These are phyloP conservation scores for Illadopsis cleaveri DNA, from an alignment of 2,113 vertebrate species.

Conservation along the genomic window DNA sequence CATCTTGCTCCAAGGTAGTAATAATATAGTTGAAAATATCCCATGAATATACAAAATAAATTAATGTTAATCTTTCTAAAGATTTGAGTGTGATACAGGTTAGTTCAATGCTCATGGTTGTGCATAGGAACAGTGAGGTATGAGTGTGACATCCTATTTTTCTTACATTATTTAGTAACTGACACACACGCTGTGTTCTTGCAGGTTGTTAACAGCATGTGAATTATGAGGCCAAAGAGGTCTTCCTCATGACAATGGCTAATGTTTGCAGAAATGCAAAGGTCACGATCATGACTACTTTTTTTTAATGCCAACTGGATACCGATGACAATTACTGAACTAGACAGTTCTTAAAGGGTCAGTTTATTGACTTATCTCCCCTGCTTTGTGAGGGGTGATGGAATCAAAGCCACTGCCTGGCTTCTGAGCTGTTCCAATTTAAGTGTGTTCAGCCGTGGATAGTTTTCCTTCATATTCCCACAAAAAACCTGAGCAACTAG, in stretches of 20 bases:
- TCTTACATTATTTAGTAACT: slow-evolving; percentile 35
- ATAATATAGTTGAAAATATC: not conserved
- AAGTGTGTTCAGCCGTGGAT: not conserved
- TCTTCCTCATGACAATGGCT: slow-evolving; percentile 46
- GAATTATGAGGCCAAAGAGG: slow-evolving; percentile 57
- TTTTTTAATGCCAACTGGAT: slow-evolving; percentile 22
- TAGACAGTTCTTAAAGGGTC: not conserved
- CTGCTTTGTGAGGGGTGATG: not conserved
- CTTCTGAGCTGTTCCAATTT: not conserved
- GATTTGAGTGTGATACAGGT: not conserved
- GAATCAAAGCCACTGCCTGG: not conserved
- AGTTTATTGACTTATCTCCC: slow-evolving; percentile 3
- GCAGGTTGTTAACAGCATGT: slow-evolving; percentile 56
- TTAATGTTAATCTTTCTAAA: not conserved
- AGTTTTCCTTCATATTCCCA: not conserved
- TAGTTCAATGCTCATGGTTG: not conserved
- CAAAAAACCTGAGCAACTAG: not conserved
- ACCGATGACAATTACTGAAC: not conserved
- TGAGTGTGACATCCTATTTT: slow-evolving; percentile 7
- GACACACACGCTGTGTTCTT: slow-evolving; percentile 45
- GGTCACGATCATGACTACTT: slow-evolving; percentile 44
- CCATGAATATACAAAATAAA: not conserved
- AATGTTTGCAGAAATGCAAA: slow-evolving; percentile 52
- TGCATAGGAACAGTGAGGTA: not conserved
- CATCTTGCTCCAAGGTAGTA: not conserved